Evolutionary conservation across 2,113 vertebrate genomes (phyloP).

Genomic region (Hylia prasina): DNA sequence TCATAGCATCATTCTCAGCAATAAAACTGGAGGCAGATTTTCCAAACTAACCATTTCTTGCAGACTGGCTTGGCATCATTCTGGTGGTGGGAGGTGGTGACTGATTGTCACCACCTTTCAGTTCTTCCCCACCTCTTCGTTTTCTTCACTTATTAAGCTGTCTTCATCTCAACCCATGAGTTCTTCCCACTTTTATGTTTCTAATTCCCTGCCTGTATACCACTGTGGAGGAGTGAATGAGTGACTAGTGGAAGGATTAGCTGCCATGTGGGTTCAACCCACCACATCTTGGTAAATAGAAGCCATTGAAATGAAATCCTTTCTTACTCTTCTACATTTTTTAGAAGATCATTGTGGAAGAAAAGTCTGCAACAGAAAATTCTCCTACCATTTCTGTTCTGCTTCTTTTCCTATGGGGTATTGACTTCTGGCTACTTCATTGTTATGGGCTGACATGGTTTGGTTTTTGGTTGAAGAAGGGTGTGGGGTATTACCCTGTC

Average conservation of each 20-base stretch:
- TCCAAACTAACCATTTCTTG: background rate
- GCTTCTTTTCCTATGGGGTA: background rate
- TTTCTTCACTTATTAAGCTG: background rate
- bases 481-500: no score
- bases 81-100: background rate
- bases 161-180: background rate
- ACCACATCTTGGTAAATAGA: background rate
- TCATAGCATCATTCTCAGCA: background rate
- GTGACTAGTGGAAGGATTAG: background rate
- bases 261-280: background rate
- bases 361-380: background rate
- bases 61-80: background rate
- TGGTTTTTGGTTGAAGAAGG: no score
- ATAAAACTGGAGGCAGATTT: background rate
- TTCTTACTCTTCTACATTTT: background rate
- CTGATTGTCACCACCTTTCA: background rate
- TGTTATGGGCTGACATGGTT: no score
- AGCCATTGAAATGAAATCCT: background rate
- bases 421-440: background rate
- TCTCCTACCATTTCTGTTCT: background rate
- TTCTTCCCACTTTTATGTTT: background rate
- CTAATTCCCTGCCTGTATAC: background rate
- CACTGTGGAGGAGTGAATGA: fast-evolving
- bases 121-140: background rate
- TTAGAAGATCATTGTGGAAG: background rate